These are phyloP conservation scores for Zaprionus nigranus DNA, from an alignment of 1,140 invertebrate species.

Conservation along the genomic window DNA sequence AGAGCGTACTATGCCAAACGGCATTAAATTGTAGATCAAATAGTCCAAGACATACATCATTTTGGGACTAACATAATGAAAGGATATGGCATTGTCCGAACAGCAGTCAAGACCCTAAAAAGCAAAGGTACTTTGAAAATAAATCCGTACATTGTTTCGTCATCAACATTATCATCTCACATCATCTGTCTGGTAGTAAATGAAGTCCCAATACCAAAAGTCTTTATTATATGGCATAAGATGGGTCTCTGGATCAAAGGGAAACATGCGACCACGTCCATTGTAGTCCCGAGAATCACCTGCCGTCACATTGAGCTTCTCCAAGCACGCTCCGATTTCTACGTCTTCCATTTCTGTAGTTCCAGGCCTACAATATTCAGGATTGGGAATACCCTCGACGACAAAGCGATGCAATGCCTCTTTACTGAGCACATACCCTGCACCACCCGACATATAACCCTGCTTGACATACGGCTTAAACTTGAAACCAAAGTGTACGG, in stretches of 20 bases:
- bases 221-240: not conserved
- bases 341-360: not conserved
- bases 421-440: not conserved
- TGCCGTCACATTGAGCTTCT: not conserved
- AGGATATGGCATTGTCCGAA: not conserved
- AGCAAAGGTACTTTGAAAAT: not conserved
- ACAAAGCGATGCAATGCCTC: not conserved
- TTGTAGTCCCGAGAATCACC: not conserved
- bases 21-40: not conserved
- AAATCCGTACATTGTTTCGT: not conserved
- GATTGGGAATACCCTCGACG: not conserved
- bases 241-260: not conserved
- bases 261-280: constrained; percentile 1
- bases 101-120: constrained; percentile 3
- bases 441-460: not conserved
- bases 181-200: not conserved
- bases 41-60: not conserved
- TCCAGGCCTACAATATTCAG: not conserved
- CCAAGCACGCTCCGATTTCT: not conserved
- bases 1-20: not conserved
- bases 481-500: not conserved
- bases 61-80: not conserved
- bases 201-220: not conserved
- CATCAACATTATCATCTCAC: not conserved
- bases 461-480: not conserved